Percentiles rank a stretch among this genome's conserved stretches.
Conservation (phyloP, 2,888 invertebrate genomes). For the Rhorus exstirpatorius region DNA sequence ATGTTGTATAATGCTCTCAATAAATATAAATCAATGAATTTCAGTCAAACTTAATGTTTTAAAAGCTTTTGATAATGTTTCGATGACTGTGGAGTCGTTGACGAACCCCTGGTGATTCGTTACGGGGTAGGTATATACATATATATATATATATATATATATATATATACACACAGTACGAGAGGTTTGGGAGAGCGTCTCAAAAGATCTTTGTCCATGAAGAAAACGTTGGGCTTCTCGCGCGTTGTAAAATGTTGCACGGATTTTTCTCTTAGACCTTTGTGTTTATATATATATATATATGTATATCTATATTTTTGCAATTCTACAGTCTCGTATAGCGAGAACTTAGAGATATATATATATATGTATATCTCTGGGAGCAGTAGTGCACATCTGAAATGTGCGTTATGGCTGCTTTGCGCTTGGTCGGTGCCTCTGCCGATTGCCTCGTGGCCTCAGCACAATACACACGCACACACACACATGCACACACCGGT, state of each 20-base stretch:
- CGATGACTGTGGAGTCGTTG: slow-evolving; percentile 26
- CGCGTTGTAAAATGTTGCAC: slow-evolving; percentile 60
- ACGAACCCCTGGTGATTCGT: slow-evolving; percentile 42
- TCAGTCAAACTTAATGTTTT: too few relatives aligned
- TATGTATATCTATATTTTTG: slow-evolving; percentile 20
- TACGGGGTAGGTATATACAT: slow-evolving; percentile 24
- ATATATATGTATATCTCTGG: slow-evolving; percentile 1
- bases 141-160: slow-evolving; percentile 11
- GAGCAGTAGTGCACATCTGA: slow-evolving; percentile 55
- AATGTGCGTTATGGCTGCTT: slow-evolving; percentile 59
- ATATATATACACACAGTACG: too few relatives aligned
- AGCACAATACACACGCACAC: slow-evolving; percentile 16
- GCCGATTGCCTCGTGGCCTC: slow-evolving; percentile 50
- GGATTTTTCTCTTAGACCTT: slow-evolving; percentile 32
- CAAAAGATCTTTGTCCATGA: slow-evolving; percentile 84
- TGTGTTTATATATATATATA: slow-evolving; percentile 16
- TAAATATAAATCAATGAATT: too few relatives aligned
- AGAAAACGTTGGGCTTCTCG: slow-evolving; percentile 78
- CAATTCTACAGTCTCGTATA: not conserved
- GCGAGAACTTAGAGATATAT: too few relatives aligned
- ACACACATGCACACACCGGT: slow-evolving; percentile 33
- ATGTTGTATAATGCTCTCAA: too few relatives aligned
- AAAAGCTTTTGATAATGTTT: not conserved
- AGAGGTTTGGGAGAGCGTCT: slow-evolving; percentile 77
- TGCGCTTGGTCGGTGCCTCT: slow-evolving; percentile 42